Evolutionary conservation across 2,888 invertebrate genomes (phyloP), one percentile per base, ranked within the genome.

Genomic region (Spisula solida): DNA sequence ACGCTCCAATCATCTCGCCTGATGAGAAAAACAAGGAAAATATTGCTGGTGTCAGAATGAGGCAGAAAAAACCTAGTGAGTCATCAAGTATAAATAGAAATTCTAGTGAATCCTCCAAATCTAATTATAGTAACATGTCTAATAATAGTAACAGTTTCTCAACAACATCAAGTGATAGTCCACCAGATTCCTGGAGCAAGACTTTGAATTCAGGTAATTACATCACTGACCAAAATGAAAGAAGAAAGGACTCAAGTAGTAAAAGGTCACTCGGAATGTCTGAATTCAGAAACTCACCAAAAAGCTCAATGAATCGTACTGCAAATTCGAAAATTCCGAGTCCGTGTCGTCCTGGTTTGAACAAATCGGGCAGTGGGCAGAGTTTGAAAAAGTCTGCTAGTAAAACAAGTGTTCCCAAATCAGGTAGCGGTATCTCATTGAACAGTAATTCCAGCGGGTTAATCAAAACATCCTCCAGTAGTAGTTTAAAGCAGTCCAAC

Each of bases 151-250:
- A 88, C 81, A 88, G 86, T 80, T 85, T 91, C 29, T 88, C 90
- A 16, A 87, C 87, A 8, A 81, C 81, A 31, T 90, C 90, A 0
- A 88, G 88, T 29, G 88, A 86, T 56, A 90, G 90, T 79, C 89
- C 92, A 16, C 89, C 93, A 8, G 94, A 94, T 16, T 91, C 94
- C 1, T 95, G 95, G 94, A 89, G 90, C 20, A 94, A 95, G 84
- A 93, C 95, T 47, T 87, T 95, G 51, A 94, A 93, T 81, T 86
- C 89, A n/a, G 94, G 93, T 79, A 94, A 93, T 81, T 93, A 94
- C 82, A 80, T 93, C 10, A 90, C 93, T 5, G 93, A 93, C 16
- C 87, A 82, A 20, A 88, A 83, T 14, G 79, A 81, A 18, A 85
- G 82, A 48, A 92, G 92, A 31, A 88, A 90, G 41, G 88, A 89